phyloP scores from a whole-genome alignment of 2,113 vertebrate genomes.

The Python bivittatus region DNA sequence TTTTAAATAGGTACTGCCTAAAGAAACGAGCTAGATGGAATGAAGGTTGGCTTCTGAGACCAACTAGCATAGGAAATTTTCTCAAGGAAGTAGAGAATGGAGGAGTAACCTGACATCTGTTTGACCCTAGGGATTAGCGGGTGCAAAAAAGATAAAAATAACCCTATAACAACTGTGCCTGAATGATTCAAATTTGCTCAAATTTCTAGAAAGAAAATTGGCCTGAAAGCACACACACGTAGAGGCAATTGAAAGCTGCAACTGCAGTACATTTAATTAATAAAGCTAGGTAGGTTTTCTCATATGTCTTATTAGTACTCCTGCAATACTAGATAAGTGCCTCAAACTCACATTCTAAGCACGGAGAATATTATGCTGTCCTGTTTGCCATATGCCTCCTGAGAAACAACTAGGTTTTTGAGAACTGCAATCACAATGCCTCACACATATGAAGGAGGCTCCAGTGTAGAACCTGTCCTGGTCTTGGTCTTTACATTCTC shows the following conservation, averaged over 20 bases:
- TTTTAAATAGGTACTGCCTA: not conserved
- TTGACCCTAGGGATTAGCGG: no score
- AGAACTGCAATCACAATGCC: not conserved
- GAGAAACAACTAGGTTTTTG: not conserved
- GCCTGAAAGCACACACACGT: not conserved
- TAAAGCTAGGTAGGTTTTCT: not conserved
- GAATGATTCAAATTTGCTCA: not conserved
- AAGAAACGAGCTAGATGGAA: not conserved
- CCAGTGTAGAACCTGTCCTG: not conserved
- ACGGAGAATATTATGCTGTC: not conserved
- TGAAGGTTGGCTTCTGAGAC: not conserved
- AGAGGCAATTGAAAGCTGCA: not conserved
- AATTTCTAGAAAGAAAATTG: not conserved
- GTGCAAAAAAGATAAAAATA: not conserved
- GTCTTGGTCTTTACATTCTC: not conserved
- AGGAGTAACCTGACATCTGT: not conserved
- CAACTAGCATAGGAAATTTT: not conserved
- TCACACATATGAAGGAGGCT: not conserved
- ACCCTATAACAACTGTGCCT: not conserved
- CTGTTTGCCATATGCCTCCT: not conserved
- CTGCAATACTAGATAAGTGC: not conserved
- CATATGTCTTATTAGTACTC: not conserved
- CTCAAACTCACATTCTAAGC: not conserved
- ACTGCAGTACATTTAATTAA: not conserved
- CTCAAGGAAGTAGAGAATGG: not conserved